Base-by-base conservation (phyloP, 2,888 invertebrate genomes). In the Noctua janthe region DNA sequence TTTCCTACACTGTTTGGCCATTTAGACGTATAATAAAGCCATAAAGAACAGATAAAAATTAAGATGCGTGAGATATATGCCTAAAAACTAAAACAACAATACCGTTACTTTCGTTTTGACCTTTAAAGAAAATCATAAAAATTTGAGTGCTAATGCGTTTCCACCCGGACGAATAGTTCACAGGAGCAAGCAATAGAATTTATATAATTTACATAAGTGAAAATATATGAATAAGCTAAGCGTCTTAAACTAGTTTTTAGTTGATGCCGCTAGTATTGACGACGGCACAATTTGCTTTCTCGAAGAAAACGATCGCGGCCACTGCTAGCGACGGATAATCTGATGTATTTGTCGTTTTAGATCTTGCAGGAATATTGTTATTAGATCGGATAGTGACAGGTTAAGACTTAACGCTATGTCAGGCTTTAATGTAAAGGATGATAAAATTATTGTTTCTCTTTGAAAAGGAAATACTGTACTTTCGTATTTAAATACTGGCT, bases 151-250 rank as follows among this genome's bases (percentile, higher is more conserved):
- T 78, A 84, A 81, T 84, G 71, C 72, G 82, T 91, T 89, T 91
- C 91, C 86, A 94, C 92, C 92, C 92, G 92, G 92, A 92, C 88
- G 82, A 91, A 94, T 94, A 94, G 92, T 92, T 93, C 94, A 94
- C 94, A 90, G 92, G 93, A 94, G 89, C 89, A 94, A n/a, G 89
- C 89, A 85, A 76, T 64, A 80, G 79, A 85, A 83, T 92, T 93
- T 90, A 91, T 91, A 87, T 85, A 90, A 96, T 97, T 96, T 93
- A 94, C 96, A 96, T 96, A 96, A 96, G 96, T 96, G 97, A 96
- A 96, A 96, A 96, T 95, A 93, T 93, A 92, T 91, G 93, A 93
- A 95, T 94, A 93, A 91, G 91, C 89, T 89, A 87, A 88, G 83
- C 84, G 79, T 82, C 82, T 90, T 90, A 91, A 95, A 94, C 95